Base-by-base conservation (phyloP, 1,140 invertebrate species). In the Macrosteles quadrilineatus region DNA sequence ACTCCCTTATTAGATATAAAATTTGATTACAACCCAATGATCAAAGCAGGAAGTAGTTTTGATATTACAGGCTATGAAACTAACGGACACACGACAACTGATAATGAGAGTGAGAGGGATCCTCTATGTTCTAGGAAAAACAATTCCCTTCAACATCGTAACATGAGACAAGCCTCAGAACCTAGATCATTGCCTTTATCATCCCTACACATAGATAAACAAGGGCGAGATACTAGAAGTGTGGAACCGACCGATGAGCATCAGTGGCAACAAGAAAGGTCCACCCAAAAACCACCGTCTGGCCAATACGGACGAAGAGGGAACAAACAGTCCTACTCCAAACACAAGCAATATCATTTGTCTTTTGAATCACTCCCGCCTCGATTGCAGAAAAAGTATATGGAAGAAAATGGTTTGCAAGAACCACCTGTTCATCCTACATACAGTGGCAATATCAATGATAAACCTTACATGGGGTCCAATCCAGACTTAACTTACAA, bases 161-260 rank as follows among this genome's bases (percentile, higher is more conserved):
- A 45, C 17, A 72, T 75, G 64, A 66, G 76, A 36, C 76, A 85
- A 81, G 83, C 82, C 63, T 86, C 85, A 3, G 85, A 86, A 73
- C 83, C 85, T 40, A 78, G 83, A 66, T 79, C 76, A 74, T 75
- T 78, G 73, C 76, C 77, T 72, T 73, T 74, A 70, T 79, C 78
- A 32, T 77, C 80, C 57, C 59, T 73, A 55, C 78, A 78, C 64
- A 80, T 79, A 71, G 75, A 77, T 55, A 80, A 81, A 76, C 78
- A 82, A 45, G 80, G 77, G 25, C 76, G 85, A 69, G 85, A 86
- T 71, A 83, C 84, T 62, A 78, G 84, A 45, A 86, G 84, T 72
- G 80, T 85, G 2, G 85, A 86, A 75, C 83, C 84, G 2, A 69
- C 74, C 19, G 76, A 77, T n/a, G 76, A 78, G 71, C 53, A 73